Evolutionary conservation across 2,113 vertebrate genomes (phyloP), one percentile per base, ranked within the genome.

Genomic region (Poeciliopsis turrubarensis): DNA sequence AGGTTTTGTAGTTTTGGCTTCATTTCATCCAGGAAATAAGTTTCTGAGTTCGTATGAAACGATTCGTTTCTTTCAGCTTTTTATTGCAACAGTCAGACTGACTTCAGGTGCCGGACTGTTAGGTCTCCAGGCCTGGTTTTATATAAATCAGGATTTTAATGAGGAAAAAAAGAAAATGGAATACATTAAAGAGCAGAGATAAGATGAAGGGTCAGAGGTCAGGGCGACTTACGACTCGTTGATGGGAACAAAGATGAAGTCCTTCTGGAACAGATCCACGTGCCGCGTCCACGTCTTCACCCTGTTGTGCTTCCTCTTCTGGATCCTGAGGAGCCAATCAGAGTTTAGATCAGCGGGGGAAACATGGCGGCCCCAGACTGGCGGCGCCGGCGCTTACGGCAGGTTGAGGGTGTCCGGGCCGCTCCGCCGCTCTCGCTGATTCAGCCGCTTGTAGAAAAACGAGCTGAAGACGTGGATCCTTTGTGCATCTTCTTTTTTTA

Each of bases 231-330:
- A 99, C 98, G 97, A 97, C 95, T 99, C 98, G 78, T 99, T 99
- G 84, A 99, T 97, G 81, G 98, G 98, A 88, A 99, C 98, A 86
- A 99, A 99, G 88, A 99, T 96, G 91, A 99, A 99, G 86, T 99
- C 98, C 85, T 99, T 99, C 87, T 98, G 97, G 90, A 99, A 99
- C 75, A 99, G 96, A 81, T 99, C 97, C 70, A 99, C 98, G 1
- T 99, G 98, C 3, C 98, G 94, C 0, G 98, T 99, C 98, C 98
- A 99, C 0, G 97, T 99, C 94, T 98, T 99, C 0, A 99, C 98
- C 89, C 98, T 87, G 75, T 97, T 97, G 80, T 99, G 98, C 65
- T 97, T 96, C 78, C 96, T 95, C 51, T 98, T 97, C 76, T 97
- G 97, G 90, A 99, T 96, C 68, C 98, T 99, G 87, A 27, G n/a